phyloP scores from a whole-genome alignment of 2,888 invertebrate genomes.

The Pediacus dermestoides region DNA sequence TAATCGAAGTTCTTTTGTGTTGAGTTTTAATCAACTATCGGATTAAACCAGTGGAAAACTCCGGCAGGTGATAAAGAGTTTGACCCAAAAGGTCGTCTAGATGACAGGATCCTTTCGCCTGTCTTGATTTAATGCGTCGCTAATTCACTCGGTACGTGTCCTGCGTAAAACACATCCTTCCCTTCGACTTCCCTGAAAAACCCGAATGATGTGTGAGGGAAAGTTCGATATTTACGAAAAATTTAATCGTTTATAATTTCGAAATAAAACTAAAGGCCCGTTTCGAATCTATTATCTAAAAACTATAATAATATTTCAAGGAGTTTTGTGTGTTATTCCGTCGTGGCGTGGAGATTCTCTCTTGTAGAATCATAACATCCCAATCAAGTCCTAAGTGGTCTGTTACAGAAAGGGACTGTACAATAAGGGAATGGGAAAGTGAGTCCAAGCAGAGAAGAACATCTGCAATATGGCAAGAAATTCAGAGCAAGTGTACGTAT shows the following conservation, averaged over 20 bases:
- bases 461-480: conserved; percentile 41
- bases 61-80: conserved; percentile 21
- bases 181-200: no score
- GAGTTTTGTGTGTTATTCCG: no score
- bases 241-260: no score
- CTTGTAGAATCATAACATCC: conserved; percentile 32
- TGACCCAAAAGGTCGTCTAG: conserved; percentile 20
- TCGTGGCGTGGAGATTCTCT: no score
- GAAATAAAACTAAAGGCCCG: no score
- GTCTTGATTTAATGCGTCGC: conserved; percentile 26
- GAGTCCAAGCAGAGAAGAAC: conserved; percentile 28
- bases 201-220: no score
- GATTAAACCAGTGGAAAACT: conserved; percentile 4
- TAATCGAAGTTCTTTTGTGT: no score
- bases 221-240: no score
- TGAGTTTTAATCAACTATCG: no score
- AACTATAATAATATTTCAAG: no score
- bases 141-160: conserved; percentile 23
- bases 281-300: no score
- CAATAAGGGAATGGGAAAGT: conserved; percentile 24
- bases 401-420: conserved; percentile 18
- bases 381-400: conserved; percentile 31
- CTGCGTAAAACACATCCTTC: conserved; percentile 5
- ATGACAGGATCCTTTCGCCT: conserved; percentile 24
- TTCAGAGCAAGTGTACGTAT: conserved; percentile 40